A percentile compares a stretch with the other conserved stretches of the same genome.
Conservation (phyloP, 2,888 invertebrate species). For the Petrophora chlorosata region DNA sequence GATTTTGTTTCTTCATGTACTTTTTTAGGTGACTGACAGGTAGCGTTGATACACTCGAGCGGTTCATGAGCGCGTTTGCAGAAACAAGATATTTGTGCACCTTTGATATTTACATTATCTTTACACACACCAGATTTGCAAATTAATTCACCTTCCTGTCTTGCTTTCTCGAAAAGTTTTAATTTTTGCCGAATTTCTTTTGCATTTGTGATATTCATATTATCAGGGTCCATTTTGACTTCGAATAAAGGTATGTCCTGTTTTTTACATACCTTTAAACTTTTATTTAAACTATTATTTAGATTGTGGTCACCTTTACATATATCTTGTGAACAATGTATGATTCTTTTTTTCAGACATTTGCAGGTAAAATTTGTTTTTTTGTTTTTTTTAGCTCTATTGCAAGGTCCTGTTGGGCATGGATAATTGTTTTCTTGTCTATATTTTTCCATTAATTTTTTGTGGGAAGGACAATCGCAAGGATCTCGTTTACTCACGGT, state of each 20-base stretch:
- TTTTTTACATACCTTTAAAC: no score
- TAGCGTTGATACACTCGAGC: constrained; percentile 14
- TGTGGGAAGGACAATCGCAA: constrained; percentile 37
- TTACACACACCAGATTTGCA: constrained; percentile 30
- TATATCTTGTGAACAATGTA: constrained; percentile 43
- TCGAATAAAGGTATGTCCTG: constrained; percentile 40
- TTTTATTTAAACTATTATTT: not conserved
- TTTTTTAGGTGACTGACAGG: constrained; percentile 8
- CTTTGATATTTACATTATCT: constrained; percentile 5
- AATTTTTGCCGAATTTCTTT: constrained; percentile 40
- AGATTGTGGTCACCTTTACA: constrained; percentile 25
- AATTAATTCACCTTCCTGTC: constrained; percentile 8
- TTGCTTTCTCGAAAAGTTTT: constrained; percentile 33
- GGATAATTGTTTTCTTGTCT: not conserved
- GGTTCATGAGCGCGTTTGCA: constrained; percentile 14
- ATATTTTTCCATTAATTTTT: not conserved
- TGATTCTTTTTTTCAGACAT: constrained; percentile 14
- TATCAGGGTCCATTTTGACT: constrained; percentile 46
- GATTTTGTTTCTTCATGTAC: no score
- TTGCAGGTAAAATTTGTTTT: constrained; percentile 3
- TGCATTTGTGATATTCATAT: constrained; percentile 51
- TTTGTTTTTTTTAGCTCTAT: constrained; percentile 19
- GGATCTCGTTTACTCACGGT: constrained; percentile 30
- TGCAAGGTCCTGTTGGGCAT: constrained; percentile 2
- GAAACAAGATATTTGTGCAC: constrained; percentile 5